A percentile compares a stretch with the other conserved stretches of the same genome.
phyloP scores from a whole-genome alignment of 2,113 vertebrate genomes.

The Chiloscyllium plagiosum region DNA sequence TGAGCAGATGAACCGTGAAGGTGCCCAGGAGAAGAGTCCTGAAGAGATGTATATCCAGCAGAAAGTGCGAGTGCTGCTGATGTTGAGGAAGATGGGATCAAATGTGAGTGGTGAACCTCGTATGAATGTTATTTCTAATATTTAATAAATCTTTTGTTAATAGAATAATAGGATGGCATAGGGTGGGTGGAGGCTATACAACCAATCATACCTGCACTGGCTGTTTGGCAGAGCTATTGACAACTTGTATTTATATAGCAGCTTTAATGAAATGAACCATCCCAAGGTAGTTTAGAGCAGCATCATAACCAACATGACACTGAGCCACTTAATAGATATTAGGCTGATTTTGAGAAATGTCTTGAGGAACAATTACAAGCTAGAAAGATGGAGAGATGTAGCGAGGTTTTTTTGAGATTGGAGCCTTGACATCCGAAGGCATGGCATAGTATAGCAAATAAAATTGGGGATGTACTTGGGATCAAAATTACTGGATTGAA shows the following conservation, averaged over 20 bases:
- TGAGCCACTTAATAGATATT: too few species aligned
- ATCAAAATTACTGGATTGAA: too few species aligned
- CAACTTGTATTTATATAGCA: too few species aligned
- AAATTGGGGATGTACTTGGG: too few species aligned
- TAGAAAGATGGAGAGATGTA: too few species aligned
- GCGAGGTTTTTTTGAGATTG: too few species aligned
- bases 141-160: background rate
- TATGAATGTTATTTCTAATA: background rate
- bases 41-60: conserved; percentile 98
- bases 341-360: background rate
- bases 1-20: conserved; percentile 98
- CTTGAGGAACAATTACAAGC: background rate
- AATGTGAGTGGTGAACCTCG: conserved; percentile 73
- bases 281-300: background rate
- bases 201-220: background rate
- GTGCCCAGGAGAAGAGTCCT: conserved; percentile 92
- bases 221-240: background rate
- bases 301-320: background rate
- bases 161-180: background rate
- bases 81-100: conserved; percentile 99
- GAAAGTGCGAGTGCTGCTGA: conserved; percentile 97
- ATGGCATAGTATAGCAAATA: too few species aligned
- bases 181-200: background rate
- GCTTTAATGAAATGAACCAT: background rate
- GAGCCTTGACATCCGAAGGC: too few species aligned